Evolutionary conservation across 1,140 invertebrate genomes (phyloP), one percentile per base, ranked within the genome.

Genomic region (Drosophila tani): DNA sequence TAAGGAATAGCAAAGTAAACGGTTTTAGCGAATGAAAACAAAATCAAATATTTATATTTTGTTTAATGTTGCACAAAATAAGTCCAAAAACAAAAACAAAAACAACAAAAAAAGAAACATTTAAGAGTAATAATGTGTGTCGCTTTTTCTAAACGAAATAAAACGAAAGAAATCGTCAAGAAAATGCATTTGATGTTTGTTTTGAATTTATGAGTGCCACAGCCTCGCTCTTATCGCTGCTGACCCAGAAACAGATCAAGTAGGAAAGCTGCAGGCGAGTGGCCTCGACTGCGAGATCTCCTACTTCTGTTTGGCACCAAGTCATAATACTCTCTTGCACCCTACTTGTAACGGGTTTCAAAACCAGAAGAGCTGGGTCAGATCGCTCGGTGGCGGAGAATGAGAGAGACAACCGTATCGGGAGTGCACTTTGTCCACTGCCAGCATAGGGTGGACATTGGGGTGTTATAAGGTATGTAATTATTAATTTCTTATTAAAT

Each of bases 141-240:
- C 82, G 82, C 82, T 85, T 85, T 84, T 85, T 85, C 82, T 85
- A 85, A 64, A 85, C 69, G 70, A 84, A 84, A 84, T 81, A 80
- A 84, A 81, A 60, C 38, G 57, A 40, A 81, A 62, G 58, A 70
- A 73, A 67, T 53, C 63, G 67, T 50, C 41, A 75, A 59, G 17
- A 53, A 38, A 21, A 38, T 29, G 7, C 38, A 1, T 32, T 29
- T 32, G 32, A 6, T 56, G 21, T 35, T 14, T 7, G 19, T n/a
- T 29, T 57, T 58, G 32, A 11, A 40, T 51, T 24, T 56, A 17
- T 7, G 19, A 19, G 32, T 35, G 32, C 2, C 7, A 2, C 6
- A 7, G 27, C 6, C 5, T 3, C n/a, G 24, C 8, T 17, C 21
- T 66, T 63, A 38, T 63, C 35, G 27, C 19, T 19, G 27, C n/a